These are phyloP conservation scores for Drosophila mercatorum DNA, from an alignment of 2,888 invertebrate genomes.

Conservation along the genomic window DNA sequence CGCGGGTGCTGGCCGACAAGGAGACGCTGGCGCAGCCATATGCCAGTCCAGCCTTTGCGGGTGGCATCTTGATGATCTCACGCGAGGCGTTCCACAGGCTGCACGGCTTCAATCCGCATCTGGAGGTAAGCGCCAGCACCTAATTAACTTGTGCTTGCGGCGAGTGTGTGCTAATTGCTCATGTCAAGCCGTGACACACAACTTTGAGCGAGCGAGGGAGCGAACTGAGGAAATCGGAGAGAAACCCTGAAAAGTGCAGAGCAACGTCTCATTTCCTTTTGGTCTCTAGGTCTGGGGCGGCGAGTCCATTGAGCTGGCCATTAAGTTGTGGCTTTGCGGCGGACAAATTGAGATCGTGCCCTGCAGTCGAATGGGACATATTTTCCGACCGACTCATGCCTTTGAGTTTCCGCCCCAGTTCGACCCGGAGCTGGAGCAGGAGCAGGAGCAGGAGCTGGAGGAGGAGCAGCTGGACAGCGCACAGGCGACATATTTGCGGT, in stretches of 20 bases:
- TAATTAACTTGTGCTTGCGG: slow-evolving; percentile 54
- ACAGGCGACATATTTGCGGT: slow-evolving; percentile 82
- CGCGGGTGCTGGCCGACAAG: slow-evolving; percentile 43
- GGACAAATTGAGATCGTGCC: slow-evolving; percentile 85
- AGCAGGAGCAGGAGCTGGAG: slow-evolving; percentile 22
- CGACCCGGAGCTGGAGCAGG: slow-evolving; percentile 24
- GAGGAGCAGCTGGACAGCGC: slow-evolving; percentile 50
- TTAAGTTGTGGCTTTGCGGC: slow-evolving; percentile 85
- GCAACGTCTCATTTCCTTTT: slow-evolving; percentile 26
- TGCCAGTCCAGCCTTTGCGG: slow-evolving; percentile 82
- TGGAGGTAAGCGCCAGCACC: slow-evolving; percentile 71
- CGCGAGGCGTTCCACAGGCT: slow-evolving; percentile 83
- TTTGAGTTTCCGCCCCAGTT: slow-evolving; percentile 78
- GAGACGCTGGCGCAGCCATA: slow-evolving; percentile 48
- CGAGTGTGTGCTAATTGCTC: slow-evolving; percentile 63
- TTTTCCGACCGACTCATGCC: slow-evolving; percentile 82
- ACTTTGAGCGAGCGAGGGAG: slow-evolving; percentile 10
- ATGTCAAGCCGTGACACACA: slow-evolving; percentile 48
- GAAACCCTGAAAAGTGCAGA: slow-evolving; percentile 15
- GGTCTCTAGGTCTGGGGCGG: slow-evolving; percentile 83
- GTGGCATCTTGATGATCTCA: slow-evolving; percentile 84
- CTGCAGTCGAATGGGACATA: slow-evolving; percentile 85
- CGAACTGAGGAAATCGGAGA: neutral
- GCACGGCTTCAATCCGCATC: slow-evolving; percentile 82
- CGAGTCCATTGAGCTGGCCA: slow-evolving; percentile 84